phyloP scores from a whole-genome alignment of 1,140 invertebrate genomes.

The Euura saliciscinereae region DNA sequence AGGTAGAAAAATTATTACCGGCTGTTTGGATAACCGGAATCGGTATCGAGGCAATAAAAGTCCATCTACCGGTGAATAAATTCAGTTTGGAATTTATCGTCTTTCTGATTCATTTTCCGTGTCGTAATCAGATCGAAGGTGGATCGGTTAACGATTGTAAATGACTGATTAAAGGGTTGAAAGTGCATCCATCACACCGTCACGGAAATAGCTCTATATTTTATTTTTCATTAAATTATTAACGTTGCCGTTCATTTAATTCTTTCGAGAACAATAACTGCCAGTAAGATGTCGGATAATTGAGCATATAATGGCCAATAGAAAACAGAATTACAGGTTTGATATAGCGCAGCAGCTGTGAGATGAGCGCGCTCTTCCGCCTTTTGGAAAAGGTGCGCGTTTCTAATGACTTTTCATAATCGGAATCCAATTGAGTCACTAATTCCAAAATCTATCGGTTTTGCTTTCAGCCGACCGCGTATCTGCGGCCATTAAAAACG shows the following conservation, averaged over 20 bases:
- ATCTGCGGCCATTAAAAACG: too few relatives aligned
- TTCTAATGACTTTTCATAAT: slow-evolving; percentile 2
- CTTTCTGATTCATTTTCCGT: not conserved
- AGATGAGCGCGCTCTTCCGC: not conserved
- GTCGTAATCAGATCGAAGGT: not conserved
- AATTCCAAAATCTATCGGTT: not conserved
- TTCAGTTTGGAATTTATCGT: not conserved
- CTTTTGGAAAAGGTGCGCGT: not conserved
- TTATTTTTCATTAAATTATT: too few relatives aligned
- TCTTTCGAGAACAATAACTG: too few relatives aligned
- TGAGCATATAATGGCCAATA: slow-evolving; percentile 5
- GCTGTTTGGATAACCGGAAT: slow-evolving; percentile 1
- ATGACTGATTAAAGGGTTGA: too few relatives aligned
- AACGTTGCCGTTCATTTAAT: too few relatives aligned
- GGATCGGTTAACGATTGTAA: too few relatives aligned
- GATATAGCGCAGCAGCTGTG: slow-evolving; percentile 1
- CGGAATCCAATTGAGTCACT: not conserved
- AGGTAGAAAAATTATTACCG: not conserved
- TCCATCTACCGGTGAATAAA: slow-evolving; percentile 3
- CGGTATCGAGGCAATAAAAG: not conserved
- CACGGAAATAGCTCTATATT: too few relatives aligned
- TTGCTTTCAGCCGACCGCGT: too few relatives aligned
- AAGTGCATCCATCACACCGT: too few relatives aligned
- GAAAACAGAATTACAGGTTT: not conserved
- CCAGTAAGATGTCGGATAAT: not conserved